Evolutionary conservation across 2,797 vertebrate species (phyloP), one percentile per base, ranked within the genome.

Genomic region (Halcyon leucocephala): DNA sequence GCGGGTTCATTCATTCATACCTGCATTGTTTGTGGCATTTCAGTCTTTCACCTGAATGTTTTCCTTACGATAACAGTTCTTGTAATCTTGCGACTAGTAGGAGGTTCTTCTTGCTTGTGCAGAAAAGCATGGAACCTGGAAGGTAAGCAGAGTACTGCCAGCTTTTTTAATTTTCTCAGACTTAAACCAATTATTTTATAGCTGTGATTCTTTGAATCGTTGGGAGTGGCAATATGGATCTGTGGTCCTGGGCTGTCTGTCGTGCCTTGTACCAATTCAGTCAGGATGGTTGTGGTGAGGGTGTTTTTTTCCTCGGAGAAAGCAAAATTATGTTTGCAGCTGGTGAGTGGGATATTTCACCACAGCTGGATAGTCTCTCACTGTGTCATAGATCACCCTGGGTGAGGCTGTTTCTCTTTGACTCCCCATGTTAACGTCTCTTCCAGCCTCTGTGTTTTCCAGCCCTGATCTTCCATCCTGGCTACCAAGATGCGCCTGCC

Each of bases 341-440:
- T 95, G 93, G 90, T 7, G 17, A 62, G 58, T 44, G 44, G 86
- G 87, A 72, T 92, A 29, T 95, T 95, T 95, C 60, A 37, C 83
- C 91, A 71, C 91, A 96, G 94, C 95, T 96, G 93, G 87, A 90
- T 90, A 77, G 77, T 96, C 89, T 95, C 81, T 92, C 54, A 51
- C 70, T 86, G 91, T 81, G 89, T 96, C 94, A 87, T 49, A 70
- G 81, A 80, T 77, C 16, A 4, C 84, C 35, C 71, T 89, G 96
- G 91, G 93, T 54, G 86, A 96, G 93, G 92, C 83, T 93, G 81
- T 88, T 93, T 93, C 83, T 78, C 52, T 91, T 85, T 67, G 71
- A 86, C 78, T 94, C 81, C 60, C 69, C 26, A 28, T 52, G 46
- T 55, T 88, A 86, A 90, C 31, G 19, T 79, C 55, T 93, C 74